phyloP scores from a whole-genome alignment of 2,113 vertebrate species.

The Mastomys natalensis region DNA sequence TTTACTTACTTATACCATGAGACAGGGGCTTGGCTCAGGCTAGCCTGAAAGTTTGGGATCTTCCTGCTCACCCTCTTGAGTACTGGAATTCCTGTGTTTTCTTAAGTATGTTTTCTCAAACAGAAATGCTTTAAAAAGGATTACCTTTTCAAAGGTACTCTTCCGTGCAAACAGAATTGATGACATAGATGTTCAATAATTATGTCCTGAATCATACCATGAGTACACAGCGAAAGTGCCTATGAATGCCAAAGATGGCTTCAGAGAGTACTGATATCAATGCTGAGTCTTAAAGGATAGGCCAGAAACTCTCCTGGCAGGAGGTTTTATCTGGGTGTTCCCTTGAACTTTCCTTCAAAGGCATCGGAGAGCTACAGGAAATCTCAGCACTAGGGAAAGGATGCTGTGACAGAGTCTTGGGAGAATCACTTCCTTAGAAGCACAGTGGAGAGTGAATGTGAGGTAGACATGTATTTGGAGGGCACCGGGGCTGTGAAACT shows the following conservation, averaged over 20 bases:
- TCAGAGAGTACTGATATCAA: neutral
- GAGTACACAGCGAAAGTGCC: neutral
- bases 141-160: neutral
- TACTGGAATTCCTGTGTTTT: constrained; percentile 12
- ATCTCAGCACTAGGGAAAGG: neutral
- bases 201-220: neutral
- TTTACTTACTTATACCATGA: neutral
- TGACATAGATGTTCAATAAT: constrained; percentile 41
- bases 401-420: neutral
- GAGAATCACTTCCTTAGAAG: constrained; percentile 16
- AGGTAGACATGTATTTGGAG: neutral
- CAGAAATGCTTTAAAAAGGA: constrained; percentile 35
- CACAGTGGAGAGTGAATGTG: neutral
- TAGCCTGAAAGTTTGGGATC: neutral
- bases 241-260: neutral
- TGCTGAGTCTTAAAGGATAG: neutral
- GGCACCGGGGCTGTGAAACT: neutral
- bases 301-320: neutral
- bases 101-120: constrained; percentile 43
- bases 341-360: constrained; percentile 15
- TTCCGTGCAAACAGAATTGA: constrained; percentile 39
- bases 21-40: neutral
- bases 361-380: constrained; percentile 28
- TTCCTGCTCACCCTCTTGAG: neutral
- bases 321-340: constrained; percentile 4